Evolutionary conservation across 1,140 invertebrate genomes (phyloP).

Genomic region (Liolophura sinensis): DNA sequence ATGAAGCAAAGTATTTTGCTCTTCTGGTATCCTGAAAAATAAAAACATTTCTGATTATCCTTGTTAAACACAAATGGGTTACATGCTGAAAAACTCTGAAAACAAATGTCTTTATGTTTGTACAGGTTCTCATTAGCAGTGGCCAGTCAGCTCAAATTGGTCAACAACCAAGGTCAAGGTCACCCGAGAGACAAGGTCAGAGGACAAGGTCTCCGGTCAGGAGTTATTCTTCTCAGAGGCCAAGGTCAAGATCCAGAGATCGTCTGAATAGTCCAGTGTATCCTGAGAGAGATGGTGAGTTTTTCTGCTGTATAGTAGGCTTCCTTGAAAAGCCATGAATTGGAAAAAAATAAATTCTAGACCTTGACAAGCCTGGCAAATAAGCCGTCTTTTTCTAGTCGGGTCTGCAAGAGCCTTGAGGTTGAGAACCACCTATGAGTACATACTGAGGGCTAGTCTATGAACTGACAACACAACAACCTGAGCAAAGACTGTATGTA

Average conservation of each 20-base stretch:
- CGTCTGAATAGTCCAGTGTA: slow-evolving; percentile 27
- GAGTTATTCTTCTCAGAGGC: slow-evolving; percentile 34
- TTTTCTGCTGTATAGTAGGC: no score
- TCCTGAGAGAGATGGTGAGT: slow-evolving; percentile 45
- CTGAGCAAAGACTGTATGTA: no score
- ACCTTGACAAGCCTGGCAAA: no score
- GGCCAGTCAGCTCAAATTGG: background rate
- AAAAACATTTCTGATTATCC: background rate
- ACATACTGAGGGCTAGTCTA: no score
- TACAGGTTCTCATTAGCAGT: background rate
- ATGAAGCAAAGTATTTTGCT: background rate
- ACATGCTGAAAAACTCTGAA: background rate
- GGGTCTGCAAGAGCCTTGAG: no score
- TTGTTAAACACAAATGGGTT: background rate
- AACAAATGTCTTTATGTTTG: background rate
- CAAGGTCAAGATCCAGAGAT: slow-evolving; percentile 45
- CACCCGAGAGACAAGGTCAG: slow-evolving; percentile 30
- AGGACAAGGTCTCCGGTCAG: slow-evolving; percentile 9
- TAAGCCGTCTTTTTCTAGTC: no score
- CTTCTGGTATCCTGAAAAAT: background rate
- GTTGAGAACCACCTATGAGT: no score
- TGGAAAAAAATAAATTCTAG: no score
- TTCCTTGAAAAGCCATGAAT: no score
- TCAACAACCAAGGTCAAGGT: slow-evolving; percentile 31
- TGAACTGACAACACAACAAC: no score